Percentiles rank a stretch among this genome's conserved stretches.
These are phyloP conservation scores for Glareola pratincola DNA, from an alignment of 2,113 vertebrate species.

Conservation along the genomic window DNA sequence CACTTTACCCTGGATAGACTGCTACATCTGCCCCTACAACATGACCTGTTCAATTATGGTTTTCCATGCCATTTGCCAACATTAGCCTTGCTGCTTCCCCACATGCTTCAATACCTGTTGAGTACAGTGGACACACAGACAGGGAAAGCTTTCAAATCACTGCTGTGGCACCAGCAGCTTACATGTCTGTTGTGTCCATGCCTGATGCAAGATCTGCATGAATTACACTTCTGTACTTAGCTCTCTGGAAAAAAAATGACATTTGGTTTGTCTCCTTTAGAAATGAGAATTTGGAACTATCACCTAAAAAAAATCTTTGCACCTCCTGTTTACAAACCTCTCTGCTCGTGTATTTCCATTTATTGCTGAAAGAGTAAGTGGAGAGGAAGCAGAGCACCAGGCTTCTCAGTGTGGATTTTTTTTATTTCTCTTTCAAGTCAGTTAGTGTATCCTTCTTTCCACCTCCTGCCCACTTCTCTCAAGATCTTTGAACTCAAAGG, in stretches of 20 bases:
- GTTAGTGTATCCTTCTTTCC: conserved; percentile 11
- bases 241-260: too few species aligned
- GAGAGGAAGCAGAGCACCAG: neutral
- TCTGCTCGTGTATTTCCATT: neutral
- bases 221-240: neutral
- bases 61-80: neutral
- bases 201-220: neutral
- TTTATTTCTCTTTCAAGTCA: conserved; percentile 42
- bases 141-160: neutral
- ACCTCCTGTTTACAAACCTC: neutral
- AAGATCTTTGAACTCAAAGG: neutral
- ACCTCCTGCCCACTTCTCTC: conserved; percentile 15
- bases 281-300: neutral
- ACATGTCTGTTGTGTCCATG: neutral
- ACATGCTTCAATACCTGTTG: neutral
- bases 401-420: neutral
- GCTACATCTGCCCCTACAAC: neutral
- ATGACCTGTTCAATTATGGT: neutral
- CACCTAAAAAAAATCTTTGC: neutral
- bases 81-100: neutral
- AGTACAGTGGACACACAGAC: neutral
- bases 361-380: neutral
- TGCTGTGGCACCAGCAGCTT: neutral
- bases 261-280: neutral
- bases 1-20: neutral